These are phyloP conservation scores for Drosophila helvetica DNA, from an alignment of 2,888 invertebrate genomes.

Conservation along the genomic window DNA sequence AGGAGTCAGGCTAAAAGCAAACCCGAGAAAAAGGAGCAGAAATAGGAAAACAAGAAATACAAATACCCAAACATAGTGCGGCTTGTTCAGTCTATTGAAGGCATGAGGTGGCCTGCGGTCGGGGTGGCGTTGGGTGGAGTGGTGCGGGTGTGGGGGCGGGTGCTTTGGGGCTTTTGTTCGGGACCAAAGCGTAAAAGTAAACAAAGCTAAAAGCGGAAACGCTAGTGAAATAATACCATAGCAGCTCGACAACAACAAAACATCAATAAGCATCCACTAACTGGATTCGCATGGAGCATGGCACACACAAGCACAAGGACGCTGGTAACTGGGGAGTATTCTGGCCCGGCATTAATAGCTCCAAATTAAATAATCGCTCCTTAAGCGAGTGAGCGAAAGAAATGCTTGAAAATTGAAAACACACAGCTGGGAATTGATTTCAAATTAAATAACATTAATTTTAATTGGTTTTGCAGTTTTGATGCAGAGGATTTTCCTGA, in stretches of 20 bases:
- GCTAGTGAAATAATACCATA: conserved; percentile 69
- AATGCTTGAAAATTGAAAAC: conserved; percentile 44
- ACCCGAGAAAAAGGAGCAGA: conserved; percentile 38
- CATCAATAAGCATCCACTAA: conserved; percentile 78
- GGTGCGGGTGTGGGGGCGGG: conserved; percentile 59
- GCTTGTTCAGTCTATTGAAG: conserved; percentile 52
- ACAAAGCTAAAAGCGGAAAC: conserved; percentile 79
- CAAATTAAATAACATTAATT: conserved; percentile 77
- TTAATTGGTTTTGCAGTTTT: conserved; percentile 60
- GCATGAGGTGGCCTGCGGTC: conserved; percentile 6
- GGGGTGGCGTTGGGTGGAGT: conserved; percentile 30
- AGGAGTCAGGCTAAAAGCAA: conserved; percentile 40
- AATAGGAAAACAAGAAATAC: conserved; percentile 73
- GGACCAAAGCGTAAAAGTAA: conserved; percentile 73
- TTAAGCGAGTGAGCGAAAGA: conserved; percentile 59
- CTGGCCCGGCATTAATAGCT: conserved; percentile 68
- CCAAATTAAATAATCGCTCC: conserved; percentile 78
- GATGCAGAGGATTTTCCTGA: no score
- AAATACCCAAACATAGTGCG: conserved; percentile 78
- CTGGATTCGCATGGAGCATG: conserved; percentile 57
- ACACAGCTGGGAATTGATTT: conserved; percentile 70
- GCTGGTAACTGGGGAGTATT: conserved; percentile 32
- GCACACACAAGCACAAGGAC: conserved; percentile 24
- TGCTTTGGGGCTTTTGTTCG: conserved; percentile 77
- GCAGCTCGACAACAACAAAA: conserved; percentile 63